These are phyloP conservation scores for Lasioglossum morio DNA, from an alignment of 2,888 invertebrate genomes.

Conservation along the genomic window DNA sequence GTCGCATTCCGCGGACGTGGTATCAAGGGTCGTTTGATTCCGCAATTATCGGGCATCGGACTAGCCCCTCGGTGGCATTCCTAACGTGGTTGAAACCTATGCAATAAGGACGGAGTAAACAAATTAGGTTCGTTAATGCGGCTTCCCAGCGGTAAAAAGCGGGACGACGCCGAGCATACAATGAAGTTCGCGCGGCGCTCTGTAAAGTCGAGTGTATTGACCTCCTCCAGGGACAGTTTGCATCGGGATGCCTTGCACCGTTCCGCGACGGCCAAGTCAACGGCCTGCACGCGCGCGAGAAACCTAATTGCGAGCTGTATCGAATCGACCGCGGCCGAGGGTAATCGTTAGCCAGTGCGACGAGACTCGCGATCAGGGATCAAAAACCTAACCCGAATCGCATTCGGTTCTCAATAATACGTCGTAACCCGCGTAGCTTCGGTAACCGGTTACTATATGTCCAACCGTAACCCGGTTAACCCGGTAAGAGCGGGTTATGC, in stretches of 20 bases:
- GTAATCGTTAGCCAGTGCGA: background rate
- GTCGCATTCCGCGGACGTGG: background rate
- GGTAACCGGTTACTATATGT: background rate
- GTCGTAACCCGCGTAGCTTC: background rate
- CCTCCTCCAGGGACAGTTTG: constrained; percentile 62
- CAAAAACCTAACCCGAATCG: too few relatives aligned
- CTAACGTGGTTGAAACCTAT: background rate
- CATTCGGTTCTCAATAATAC: background rate
- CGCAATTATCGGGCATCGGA: background rate
- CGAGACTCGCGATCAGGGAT: background rate
- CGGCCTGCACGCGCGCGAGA: constrained; percentile 46
- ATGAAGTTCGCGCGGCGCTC: constrained; percentile 60
- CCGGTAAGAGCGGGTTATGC: background rate
- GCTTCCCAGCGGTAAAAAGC: background rate
- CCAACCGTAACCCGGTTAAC: background rate
- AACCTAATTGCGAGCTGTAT: constrained; percentile 12
- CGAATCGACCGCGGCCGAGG: background rate
- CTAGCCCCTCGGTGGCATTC: background rate
- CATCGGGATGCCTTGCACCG: constrained; percentile 49
- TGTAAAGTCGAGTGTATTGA: constrained; percentile 74
- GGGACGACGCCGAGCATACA: constrained; percentile 50
- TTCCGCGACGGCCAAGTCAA: constrained; percentile 67
- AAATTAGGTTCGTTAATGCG: constrained; percentile 29
- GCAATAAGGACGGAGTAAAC: constrained; percentile 4
- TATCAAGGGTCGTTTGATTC: background rate